Evolutionary conservation across 2,888 invertebrate genomes (phyloP), one percentile per base, ranked within the genome.

Genomic region (Carterocephalus palaemon): DNA sequence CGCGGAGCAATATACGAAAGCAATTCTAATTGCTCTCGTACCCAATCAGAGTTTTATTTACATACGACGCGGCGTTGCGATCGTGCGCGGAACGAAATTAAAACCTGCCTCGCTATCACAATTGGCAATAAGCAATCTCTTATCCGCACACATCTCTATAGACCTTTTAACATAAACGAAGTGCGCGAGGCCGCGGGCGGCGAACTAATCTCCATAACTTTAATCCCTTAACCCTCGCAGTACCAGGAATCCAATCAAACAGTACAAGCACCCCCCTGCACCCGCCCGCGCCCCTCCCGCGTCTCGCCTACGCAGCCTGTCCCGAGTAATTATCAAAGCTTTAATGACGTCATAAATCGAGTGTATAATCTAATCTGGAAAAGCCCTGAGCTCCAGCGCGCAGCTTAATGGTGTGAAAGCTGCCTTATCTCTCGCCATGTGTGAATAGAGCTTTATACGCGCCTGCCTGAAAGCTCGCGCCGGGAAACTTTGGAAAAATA

Each of bases 281-380:
- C 64, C 66, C 57, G 63, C 48, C 52, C 46, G 47, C 51, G 54
- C 53, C 59, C 62, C 56, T 57, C 60, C 63, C 72, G 72, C 71
- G 62, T 65, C 68, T 78, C 78, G 78, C 83, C 83, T 81, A 85
- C 85, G 78, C 87, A 86, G 87, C 80, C 83, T 86, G 87, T 86
- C 87, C 86, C 87, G 85, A 86, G 87, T 88, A 88, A 88, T 88
- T 88, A 88, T 88, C 88, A 87, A 84, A 85, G 88, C 87, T 87
- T 86, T 88, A 88, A 88, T 88, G 86, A 87, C 87, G 69, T 80
- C 86, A 88, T 88, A 88, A 88, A 88, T 88, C 87, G 83, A 83
- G 80, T 85, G 85, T 86, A 87, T 88, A 88, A 88, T 88, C 88
- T 88, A 88, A 88, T 88, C 88, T 88, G 87, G 86, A 85, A 87